Conservation (phyloP, 2,888 invertebrate species). For the Cantharis flavilabris region DNA sequence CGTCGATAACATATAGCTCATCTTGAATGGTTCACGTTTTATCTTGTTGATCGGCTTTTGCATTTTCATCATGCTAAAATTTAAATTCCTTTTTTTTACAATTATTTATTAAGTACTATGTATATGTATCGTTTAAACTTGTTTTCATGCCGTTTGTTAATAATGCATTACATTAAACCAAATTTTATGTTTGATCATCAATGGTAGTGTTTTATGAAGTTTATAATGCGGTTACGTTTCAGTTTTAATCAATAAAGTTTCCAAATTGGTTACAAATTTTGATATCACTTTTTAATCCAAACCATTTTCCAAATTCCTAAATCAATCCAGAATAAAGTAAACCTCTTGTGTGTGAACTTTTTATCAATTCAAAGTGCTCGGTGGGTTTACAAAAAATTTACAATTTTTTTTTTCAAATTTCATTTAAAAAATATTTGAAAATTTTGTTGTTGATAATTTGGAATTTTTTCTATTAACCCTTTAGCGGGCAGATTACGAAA, state of each 20-base stretch:
- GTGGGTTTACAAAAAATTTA: too few relatives aligned
- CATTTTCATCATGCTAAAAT: constrained; percentile 15
- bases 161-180: neutral
- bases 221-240: neutral
- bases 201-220: neutral
- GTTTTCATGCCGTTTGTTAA: neutral
- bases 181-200: neutral
- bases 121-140: neutral
- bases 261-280: neutral
- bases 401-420: too few relatives aligned
- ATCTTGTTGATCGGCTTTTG: constrained; percentile 5
- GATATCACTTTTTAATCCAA: neutral
- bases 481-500: too few relatives aligned
- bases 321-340: too few relatives aligned
- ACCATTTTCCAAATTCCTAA: neutral
- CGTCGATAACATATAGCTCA: constrained; percentile 11
- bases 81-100: neutral
- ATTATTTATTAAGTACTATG: neutral
- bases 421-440: too few relatives aligned
- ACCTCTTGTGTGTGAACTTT: too few relatives aligned
- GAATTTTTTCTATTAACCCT: too few relatives aligned
- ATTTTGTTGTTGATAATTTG: too few relatives aligned
- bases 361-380: too few relatives aligned
- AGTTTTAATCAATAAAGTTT: neutral
- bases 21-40: constrained; percentile 3